Percentiles rank a stretch among this genome's conserved stretches.
Evolutionary conservation across 2,888 invertebrate species (phyloP).

Genomic region (Panzeria rudis): DNA sequence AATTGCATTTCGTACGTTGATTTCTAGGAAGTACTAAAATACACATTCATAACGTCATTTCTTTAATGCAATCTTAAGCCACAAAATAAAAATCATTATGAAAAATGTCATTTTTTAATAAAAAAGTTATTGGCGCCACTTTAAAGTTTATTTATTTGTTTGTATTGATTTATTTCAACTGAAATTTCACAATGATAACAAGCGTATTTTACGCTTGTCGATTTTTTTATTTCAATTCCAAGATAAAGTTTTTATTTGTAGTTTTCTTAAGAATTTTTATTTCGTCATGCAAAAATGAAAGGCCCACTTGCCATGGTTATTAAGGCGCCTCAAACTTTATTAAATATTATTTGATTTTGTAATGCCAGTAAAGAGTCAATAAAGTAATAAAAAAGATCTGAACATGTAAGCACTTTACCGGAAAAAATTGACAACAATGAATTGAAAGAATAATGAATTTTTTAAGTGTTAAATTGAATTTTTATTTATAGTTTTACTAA

Average conservation of each 20-base stretch:
- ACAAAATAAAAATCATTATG: conserved; percentile 7
- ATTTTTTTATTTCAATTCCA: not conserved
- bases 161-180: conserved; percentile 52
- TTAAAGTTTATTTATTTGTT: conserved; percentile 17
- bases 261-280: conserved; percentile 36
- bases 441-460: not conserved
- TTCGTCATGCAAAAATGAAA: conserved; percentile 24
- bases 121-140: conserved; percentile 43
- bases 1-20: not conserved
- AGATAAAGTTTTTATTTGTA: conserved; percentile 25
- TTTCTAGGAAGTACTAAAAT: not conserved
- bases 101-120: conserved; percentile 5
- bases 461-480: not conserved
- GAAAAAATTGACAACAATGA: conserved; percentile 24
- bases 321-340: conserved; percentile 22
- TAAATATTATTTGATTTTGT: conserved; percentile 23
- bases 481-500: not conserved
- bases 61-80: not conserved
- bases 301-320: conserved; percentile 12
- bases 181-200: conserved; percentile 34
- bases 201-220: no score
- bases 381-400: conserved; percentile 19
- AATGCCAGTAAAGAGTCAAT: conserved; percentile 17
- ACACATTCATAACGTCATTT: conserved; percentile 8
- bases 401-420: not conserved